These are phyloP conservation scores for Drosophila tani DNA, from an alignment of 1,140 invertebrate species.

Conservation along the genomic window DNA sequence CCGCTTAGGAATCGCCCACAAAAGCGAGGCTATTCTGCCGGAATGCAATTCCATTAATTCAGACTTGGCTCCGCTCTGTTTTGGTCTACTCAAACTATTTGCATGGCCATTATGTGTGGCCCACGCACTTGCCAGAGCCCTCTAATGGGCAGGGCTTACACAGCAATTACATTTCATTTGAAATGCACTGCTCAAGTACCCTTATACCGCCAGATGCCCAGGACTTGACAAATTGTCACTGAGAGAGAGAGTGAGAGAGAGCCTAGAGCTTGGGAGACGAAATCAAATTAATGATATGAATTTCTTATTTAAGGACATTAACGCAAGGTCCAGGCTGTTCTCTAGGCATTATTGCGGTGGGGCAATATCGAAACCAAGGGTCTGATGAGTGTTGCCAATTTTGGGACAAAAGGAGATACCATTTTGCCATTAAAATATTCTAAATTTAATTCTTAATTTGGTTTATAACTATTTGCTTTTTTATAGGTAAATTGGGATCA, in stretches of 20 bases:
- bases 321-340: slow-evolving; percentile 25
- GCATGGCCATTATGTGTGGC: slow-evolving; percentile 37
- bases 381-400: slow-evolving; percentile 2
- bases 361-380: neutral
- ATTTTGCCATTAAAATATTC: neutral
- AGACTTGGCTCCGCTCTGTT: slow-evolving; percentile 9
- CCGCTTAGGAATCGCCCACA: slow-evolving; percentile 11
- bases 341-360: slow-evolving; percentile 2
- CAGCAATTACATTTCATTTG: slow-evolving; percentile 68
- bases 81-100: slow-evolving; percentile 49
- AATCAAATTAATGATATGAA: slow-evolving; percentile 81
- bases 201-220: slow-evolving; percentile 9
- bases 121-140: slow-evolving; percentile 35
- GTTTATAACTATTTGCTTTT: too few species aligned
- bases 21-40: slow-evolving; percentile 23
- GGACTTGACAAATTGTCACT: slow-evolving; percentile 50
- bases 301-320: slow-evolving; percentile 73
- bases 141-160: slow-evolving; percentile 47
- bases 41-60: slow-evolving; percentile 55
- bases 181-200: slow-evolving; percentile 46
- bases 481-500: too few species aligned
- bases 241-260: slow-evolving; percentile 1
- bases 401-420: too few species aligned
- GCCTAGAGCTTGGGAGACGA: slow-evolving; percentile 1
- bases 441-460: neutral